Evolutionary conservation across 35 echinoderm and acorn worm species (phyloP).

Genomic region (Anneissia japonica): DNA sequence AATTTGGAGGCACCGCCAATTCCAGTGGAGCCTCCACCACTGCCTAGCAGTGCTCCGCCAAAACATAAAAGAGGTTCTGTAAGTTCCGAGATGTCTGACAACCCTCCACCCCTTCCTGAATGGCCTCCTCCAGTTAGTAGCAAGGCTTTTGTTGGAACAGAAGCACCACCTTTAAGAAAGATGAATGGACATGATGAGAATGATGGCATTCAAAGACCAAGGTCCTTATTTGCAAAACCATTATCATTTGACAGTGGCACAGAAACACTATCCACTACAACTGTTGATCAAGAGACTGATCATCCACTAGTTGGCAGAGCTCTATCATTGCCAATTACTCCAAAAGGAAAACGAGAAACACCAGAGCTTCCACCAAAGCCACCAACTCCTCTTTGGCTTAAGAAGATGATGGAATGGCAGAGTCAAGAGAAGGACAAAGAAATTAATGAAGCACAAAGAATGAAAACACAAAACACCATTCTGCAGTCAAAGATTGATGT

Average conservation of each 20-base stretch:
- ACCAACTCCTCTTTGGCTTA: conserved; percentile 60
- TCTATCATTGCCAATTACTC: conserved; percentile 2
- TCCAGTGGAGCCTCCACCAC: neutral
- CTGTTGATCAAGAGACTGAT: conserved; percentile 40
- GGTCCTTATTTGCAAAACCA: neutral
- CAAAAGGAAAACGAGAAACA: neutral
- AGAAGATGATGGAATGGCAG: conserved; percentile 80
- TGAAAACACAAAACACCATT: conserved; percentile 31
- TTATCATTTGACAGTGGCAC: conserved; percentile 68
- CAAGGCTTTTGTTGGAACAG: neutral
- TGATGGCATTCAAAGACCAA: neutral
- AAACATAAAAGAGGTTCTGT: neutral
- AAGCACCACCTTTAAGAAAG: neutral
- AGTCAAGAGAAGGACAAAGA: conserved; percentile 62
- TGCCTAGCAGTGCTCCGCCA: neutral
- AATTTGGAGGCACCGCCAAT: conserved; percentile 10
- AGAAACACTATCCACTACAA: conserved; percentile 40
- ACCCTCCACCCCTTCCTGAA: conserved; percentile 15
- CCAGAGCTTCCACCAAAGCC: conserved; percentile 45
- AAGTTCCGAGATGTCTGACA: neutral
- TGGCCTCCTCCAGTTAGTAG: neutral
- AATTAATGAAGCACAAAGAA: conserved; percentile 14
- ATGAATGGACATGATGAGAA: neutral
- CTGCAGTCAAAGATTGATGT: conserved; percentile 44
- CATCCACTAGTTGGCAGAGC: conserved; percentile 3